Evolutionary conservation across 1,140 invertebrate genomes (phyloP).

Genomic region (fruit fly (Drosophila melanogaster)): Release_6_plus_ISO1_MT NT_033777.3:19322501-19323000

Average conservation of each 20-base stretch:
- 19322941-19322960: constrained; percentile 32
- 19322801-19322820: too few species aligned
- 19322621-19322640: constrained; percentile 16
- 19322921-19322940: neutral
- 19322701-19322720: constrained; percentile 52
- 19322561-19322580: constrained; percentile 49
- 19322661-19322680: constrained; percentile 39
- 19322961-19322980: constrained; percentile 22
- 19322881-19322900: neutral
- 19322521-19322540: constrained; percentile 51
- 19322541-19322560: constrained; percentile 76
- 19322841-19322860: too few species aligned
- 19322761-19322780: constrained; percentile 10
- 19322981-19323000: constrained; percentile 53
- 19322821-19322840: too few species aligned
- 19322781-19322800: neutral
- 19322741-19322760: constrained; percentile 23
- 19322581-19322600: constrained; percentile 56
- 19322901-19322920: neutral
- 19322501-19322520: constrained; percentile 32
- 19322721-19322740: constrained; percentile 34
- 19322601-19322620: constrained; percentile 76
- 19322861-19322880: too few species aligned
- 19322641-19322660: constrained; percentile 52
- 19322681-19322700: constrained; percentile 49